These are phyloP conservation scores for Coryphaenoides rupestris DNA, from an alignment of 2,113 vertebrate species.

Conservation along the genomic window DNA sequence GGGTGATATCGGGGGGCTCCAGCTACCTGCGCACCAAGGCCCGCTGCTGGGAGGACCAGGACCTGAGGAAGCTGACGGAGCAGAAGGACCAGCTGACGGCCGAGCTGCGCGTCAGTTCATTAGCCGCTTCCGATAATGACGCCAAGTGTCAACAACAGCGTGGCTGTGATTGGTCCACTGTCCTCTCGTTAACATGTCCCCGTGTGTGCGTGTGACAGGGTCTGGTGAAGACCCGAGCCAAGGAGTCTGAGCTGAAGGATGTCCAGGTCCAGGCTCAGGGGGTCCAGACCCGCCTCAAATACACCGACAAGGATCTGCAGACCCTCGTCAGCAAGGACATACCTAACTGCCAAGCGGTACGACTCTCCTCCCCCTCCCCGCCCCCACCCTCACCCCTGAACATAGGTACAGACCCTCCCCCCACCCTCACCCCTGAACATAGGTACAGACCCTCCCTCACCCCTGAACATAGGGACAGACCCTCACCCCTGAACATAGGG, in stretches of 20 bases:
- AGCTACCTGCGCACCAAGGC: slow-evolving; percentile 84
- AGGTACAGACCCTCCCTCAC: no score
- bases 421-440: no score
- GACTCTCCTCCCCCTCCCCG: not conserved
- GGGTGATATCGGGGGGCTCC: slow-evolving; percentile 92
- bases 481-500: no score
- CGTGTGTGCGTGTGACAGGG: slow-evolving; percentile 58
- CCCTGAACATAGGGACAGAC: no score
- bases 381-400: no score
- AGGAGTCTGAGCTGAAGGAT: slow-evolving; percentile 86
- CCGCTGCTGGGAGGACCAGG: slow-evolving; percentile 88
- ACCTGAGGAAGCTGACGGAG: slow-evolving; percentile 79
- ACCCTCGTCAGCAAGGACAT: slow-evolving; percentile 78
- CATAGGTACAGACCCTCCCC: no score
- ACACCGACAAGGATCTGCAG: slow-evolving; percentile 83
- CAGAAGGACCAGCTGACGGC: slow-evolving; percentile 71
- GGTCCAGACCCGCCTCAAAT: slow-evolving; percentile 85
- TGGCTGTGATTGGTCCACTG: no score
- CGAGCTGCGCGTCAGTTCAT: slow-evolving; percentile 80
- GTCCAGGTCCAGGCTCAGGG: slow-evolving; percentile 77
- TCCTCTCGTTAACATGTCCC: no score
- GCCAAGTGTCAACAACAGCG: no score
- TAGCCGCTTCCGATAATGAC: no score
- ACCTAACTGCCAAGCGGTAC: slow-evolving; percentile 73
- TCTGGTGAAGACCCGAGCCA: slow-evolving; percentile 80